Evolutionary conservation across 2,113 vertebrate genomes (phyloP).

Genomic region (Ivindomyrus marchei): DNA sequence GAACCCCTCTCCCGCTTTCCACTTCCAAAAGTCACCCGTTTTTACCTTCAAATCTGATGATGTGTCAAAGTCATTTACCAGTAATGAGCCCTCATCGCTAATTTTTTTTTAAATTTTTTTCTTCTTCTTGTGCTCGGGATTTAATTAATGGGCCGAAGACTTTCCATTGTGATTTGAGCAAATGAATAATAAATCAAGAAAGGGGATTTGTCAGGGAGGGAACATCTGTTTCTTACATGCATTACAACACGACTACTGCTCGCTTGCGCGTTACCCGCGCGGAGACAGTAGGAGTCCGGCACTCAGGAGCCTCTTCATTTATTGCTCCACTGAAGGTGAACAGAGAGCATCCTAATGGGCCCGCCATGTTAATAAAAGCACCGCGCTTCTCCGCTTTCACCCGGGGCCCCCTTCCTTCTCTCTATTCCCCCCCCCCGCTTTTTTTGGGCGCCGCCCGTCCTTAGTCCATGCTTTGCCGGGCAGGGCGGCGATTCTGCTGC

Average conservation of each 20-base stretch:
- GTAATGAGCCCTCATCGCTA: conserved; percentile 83
- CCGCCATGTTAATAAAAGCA: conserved; percentile 96
- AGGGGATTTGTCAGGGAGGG: conserved; percentile 92
- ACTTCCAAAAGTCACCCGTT: conserved; percentile 77
- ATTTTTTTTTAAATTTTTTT: conserved; percentile 54
- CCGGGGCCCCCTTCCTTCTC: conserved; percentile 43
- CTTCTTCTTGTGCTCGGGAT: conserved; percentile 69
- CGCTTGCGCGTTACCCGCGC: conserved; percentile 73
- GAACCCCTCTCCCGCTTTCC: conserved; percentile 77
- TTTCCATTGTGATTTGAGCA: conserved; percentile 92
- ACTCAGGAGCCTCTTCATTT: conserved; percentile 93
- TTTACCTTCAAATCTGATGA: conserved; percentile 88
- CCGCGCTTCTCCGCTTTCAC: conserved; percentile 66
- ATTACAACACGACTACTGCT: conserved; percentile 79
- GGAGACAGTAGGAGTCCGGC: conserved; percentile 84
- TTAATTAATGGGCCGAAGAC: conserved; percentile 95
- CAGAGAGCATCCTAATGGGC: conserved; percentile 94
- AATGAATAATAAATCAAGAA: conserved; percentile 97
- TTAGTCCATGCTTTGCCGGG: conserved; percentile 99
- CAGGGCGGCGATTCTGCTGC: conserved; percentile 90
- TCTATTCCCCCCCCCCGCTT: conserved; percentile 2
- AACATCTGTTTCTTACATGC: conserved; percentile 97
- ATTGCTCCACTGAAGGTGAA: conserved; percentile 99
- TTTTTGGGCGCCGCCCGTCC: conserved; percentile 85
- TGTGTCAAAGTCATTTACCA: conserved; percentile 88